Percentiles rank a stretch among this genome's conserved stretches.
Conservation (phyloP, 2,113 vertebrate genomes). For the Oncorhynchus keta region DNA sequence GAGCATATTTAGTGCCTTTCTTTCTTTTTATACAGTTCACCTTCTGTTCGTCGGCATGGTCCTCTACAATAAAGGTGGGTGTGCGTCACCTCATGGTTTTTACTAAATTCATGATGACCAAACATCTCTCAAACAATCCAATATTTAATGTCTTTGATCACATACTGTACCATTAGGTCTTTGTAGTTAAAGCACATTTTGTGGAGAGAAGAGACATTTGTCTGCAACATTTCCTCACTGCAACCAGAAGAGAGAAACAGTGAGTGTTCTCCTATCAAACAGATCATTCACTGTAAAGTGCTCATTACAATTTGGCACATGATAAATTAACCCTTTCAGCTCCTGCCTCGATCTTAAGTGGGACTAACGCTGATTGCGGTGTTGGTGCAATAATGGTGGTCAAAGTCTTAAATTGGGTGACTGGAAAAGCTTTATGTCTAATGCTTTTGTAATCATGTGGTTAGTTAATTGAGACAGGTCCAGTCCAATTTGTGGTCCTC, state of each 20-base stretch:
- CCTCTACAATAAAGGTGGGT: too few relatives aligned
- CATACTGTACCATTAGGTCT: not conserved
- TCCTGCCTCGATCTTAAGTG: constrained; percentile 45
- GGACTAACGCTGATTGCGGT: constrained; percentile 50
- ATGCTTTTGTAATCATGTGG: constrained; percentile 52
- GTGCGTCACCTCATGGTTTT: too few relatives aligned
- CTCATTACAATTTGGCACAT: constrained; percentile 50
- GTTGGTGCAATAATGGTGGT: constrained; percentile 30
- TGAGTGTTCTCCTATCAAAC: not conserved
- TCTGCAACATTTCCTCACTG: not conserved
- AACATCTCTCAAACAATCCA: not conserved
- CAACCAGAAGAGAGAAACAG: not conserved
- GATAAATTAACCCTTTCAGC: constrained; percentile 42
- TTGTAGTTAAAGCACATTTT: not conserved
- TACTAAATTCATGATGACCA: not conserved
- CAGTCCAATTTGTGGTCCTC: constrained; percentile 26
- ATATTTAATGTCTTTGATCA: not conserved
- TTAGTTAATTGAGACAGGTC: constrained; percentile 41
- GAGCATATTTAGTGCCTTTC: too few relatives aligned
- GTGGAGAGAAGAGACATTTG: not conserved
- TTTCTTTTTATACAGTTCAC: too few relatives aligned
- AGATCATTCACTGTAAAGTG: constrained; percentile 51
- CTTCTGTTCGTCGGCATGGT: too few relatives aligned
- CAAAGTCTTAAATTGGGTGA: constrained; percentile 38
- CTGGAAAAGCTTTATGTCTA: constrained; percentile 43